Conservation (phyloP, 2,113 vertebrate genomes). For the Sigmodon hispidus region DNA sequence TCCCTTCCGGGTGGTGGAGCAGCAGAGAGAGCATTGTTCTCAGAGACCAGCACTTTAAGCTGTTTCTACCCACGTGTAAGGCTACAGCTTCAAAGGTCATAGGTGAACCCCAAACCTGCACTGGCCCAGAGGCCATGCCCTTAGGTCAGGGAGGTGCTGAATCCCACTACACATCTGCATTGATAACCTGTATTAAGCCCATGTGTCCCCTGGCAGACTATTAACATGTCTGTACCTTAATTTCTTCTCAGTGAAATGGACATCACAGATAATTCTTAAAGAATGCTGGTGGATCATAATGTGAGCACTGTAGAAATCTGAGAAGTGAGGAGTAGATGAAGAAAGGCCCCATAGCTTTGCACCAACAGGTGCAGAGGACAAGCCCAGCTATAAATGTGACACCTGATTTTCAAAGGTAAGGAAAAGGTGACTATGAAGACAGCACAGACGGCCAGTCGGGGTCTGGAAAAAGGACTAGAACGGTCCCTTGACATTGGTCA, state of each 20-base stretch:
- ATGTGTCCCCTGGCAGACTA: neutral
- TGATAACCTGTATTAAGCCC: neutral
- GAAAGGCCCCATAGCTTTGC: neutral
- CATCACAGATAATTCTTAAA: neutral
- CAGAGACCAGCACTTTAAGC: no score
- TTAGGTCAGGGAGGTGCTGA: no score
- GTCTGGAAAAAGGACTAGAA: neutral
- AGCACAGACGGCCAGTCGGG: no score
- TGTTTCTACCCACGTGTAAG: no score
- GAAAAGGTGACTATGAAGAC: neutral
- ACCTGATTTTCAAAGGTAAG: neutral
- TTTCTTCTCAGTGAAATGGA: slow-evolving; percentile 23
- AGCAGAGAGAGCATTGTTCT: no score
- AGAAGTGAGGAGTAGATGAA: neutral
- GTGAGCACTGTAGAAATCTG: neutral
- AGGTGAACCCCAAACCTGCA: no score
- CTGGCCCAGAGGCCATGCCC: no score
- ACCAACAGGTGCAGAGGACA: neutral
- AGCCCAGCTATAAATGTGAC: neutral
- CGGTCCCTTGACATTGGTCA: neutral
- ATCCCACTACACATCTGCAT: neutral
- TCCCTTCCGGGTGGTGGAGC: no score
- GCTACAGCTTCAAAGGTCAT: no score
- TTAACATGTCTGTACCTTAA: neutral
- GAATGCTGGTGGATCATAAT: neutral